A percentile compares a stretch with the other conserved stretches of the same genome.
Evolutionary conservation across 2,113 vertebrate genomes (phyloP).

Genomic region (Pangasianodon gigas): DNA sequence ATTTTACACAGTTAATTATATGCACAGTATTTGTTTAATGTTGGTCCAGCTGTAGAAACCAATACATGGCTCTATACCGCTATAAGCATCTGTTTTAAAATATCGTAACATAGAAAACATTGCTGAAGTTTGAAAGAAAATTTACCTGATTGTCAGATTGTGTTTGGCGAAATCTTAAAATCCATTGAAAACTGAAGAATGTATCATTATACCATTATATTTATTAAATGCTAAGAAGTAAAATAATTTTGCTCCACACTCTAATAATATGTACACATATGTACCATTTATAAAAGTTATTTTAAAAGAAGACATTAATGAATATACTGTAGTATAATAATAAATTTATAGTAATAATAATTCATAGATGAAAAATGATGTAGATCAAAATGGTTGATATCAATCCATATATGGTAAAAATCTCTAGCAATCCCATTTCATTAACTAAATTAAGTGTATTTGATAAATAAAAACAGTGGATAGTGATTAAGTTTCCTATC

Average conservation of each 20-base stretch:
- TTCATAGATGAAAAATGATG: not conserved
- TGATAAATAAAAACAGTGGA: conserved; percentile 33
- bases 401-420: not conserved
- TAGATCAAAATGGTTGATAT: not conserved
- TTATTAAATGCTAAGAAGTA: not conserved
- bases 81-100: not conserved
- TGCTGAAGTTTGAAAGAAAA: not conserved
- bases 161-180: not conserved
- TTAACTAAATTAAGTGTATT: conserved; percentile 41
- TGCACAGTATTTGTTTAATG: not conserved
- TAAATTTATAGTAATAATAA: not conserved
- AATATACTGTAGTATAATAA: not conserved
- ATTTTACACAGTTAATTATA: not conserved
- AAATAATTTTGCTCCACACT: not conserved
- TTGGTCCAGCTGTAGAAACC: not conserved
- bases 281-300: not conserved
- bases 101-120: not conserved
- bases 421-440: not conserved
- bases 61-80: no score
- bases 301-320: not conserved
- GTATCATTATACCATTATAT: not conserved
- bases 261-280: not conserved
- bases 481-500: conserved; percentile 24
- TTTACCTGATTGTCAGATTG: not conserved
- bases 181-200: not conserved